A percentile compares a stretch with the other conserved stretches of the same genome.
phyloP scores from a whole-genome alignment of 2,113 vertebrate genomes.

The Mustela nigripes region DNA sequence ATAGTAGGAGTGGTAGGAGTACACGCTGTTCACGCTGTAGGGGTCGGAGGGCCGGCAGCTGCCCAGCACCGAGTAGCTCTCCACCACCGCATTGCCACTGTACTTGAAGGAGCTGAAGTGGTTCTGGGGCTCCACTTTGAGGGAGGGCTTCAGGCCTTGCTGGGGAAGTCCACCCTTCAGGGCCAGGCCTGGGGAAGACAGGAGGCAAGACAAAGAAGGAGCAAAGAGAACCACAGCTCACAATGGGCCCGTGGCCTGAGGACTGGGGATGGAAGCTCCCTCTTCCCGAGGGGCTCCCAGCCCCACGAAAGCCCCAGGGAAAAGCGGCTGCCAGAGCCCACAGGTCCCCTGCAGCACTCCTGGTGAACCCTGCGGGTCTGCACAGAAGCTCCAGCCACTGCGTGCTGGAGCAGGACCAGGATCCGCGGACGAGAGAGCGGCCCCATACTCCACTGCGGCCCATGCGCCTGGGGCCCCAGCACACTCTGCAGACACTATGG shows the following conservation, averaged over 20 bases:
- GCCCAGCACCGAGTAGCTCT: conserved; percentile 91
- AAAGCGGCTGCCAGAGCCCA: neutral
- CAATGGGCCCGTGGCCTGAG: neutral
- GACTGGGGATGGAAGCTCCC: accelerated
- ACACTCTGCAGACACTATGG: neutral
- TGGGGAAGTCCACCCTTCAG: conserved; percentile 89
- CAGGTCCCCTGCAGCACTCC: accelerated
- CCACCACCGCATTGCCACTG: conserved; percentile 90
- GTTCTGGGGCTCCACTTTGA: conserved; percentile 92
- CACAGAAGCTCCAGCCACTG: neutral
- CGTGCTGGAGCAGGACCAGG: neutral
- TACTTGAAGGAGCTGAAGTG: conserved; percentile 92
- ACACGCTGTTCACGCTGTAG: conserved; percentile 93
- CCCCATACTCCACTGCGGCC: neutral
- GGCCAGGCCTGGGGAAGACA: conserved; percentile 83
- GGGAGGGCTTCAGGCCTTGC: conserved; percentile 92
- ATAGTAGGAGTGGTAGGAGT: conserved; percentile 96
- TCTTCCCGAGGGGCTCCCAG: neutral
- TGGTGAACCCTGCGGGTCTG: accelerated
- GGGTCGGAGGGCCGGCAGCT: conserved; percentile 93
- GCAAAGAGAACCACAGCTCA: neutral
- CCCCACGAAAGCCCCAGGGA: neutral
- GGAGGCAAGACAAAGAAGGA: neutral
- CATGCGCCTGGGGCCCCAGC: accelerated
- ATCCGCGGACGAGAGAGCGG: accelerated